Base-by-base conservation (phyloP, 2,113 vertebrate genomes). In the Falco punctatus region DNA sequence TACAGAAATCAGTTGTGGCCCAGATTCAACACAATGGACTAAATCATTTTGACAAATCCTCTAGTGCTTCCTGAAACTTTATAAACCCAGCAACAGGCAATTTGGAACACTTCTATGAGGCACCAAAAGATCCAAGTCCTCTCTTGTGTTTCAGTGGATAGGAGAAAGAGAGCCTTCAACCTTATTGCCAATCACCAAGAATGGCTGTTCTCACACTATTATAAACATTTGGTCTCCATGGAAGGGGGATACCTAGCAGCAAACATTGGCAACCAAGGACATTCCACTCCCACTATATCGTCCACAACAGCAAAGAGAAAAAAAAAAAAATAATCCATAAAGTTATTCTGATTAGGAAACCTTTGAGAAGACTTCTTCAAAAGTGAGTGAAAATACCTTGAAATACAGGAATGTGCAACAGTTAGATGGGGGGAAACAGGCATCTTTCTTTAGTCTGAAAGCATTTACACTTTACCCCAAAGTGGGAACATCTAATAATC, bases 191-290 rank as follows among this genome's bases (percentile, higher is more conserved):
- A 59, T 23, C 95, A 88, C 75, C 51, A 73, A 82, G 87, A 96
- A 94, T 70, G 94, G 78, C 95, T 80, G 62, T 93, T 96, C 96
- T 90, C 91, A 94, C 94, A 91, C 93, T 85, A 51, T 83, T 93
- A 89, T 42, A 96, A 97, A 96, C 95, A 94, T 80, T 90, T 85
- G 87, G 97, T 97, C 96, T 97, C 97, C 95, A 97, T 92, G 94
- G 96, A 96, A 94, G 95, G 94, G 87, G 94, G 86, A 96, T 83
- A 96, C 91, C 95, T 91, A 88, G 93, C 79, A 96, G 95, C 91
- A 97, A 97, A 96, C 91, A 97, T 18, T 96, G 95, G 96, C 97
- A 97, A 78, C 62, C 40, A 62, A 78, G 81, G 64, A 92, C 94
- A 95, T 96, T 97, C 92, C 93, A 90, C 70, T 88, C 84, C 70